Evolutionary conservation across 2,888 invertebrate genomes (phyloP), one percentile per base, ranked within the genome.

Genomic region (Epistrophe eligans): DNA sequence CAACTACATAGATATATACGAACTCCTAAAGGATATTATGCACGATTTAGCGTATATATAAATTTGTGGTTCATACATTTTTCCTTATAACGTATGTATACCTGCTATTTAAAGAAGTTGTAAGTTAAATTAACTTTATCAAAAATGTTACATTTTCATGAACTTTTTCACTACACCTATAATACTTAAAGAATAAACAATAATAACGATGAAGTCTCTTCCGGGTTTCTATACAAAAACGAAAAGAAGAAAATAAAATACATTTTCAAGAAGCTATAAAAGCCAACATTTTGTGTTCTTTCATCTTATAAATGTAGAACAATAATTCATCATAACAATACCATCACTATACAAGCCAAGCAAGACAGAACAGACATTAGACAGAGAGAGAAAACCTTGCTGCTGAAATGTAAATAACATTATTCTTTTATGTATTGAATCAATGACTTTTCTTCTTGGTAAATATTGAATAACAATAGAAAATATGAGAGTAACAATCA

Each of bases 391-490:
- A 17, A 11, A 55, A 24, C 15, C 19, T 50, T 11, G 17, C 55
- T 55, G 15, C 15, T 28, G 24, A 38, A 62, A 62, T 62, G 40
- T 62, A 62, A 62, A 62, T 62, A 66, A 55, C 52, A 73, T 71
- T 40, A 55, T 43, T 66, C 83, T 52, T 67, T 43, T 24, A 62
- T 60, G 62, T 62, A 62, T 62, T 40, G 62, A 62, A 70, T 62
- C 38, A 55, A 50, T 58, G 50, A 40, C 60, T 32, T 70, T 58
- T 73, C 43, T 50, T 19, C 52, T 43, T 66, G 40, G 77, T 60
- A 72, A 77, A 40, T 64, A 82, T 77, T 77, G 72, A 67, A 71
- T 66, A 77, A 77, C 50, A 40, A 77, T 52, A 66, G 35, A 77
- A 77, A 70, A 64, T 76, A 50, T 55, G 64, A 52, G 62, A 52